phyloP scores from a whole-genome alignment of 1,140 invertebrate genomes.

The Metaphire vulgaris region DNA sequence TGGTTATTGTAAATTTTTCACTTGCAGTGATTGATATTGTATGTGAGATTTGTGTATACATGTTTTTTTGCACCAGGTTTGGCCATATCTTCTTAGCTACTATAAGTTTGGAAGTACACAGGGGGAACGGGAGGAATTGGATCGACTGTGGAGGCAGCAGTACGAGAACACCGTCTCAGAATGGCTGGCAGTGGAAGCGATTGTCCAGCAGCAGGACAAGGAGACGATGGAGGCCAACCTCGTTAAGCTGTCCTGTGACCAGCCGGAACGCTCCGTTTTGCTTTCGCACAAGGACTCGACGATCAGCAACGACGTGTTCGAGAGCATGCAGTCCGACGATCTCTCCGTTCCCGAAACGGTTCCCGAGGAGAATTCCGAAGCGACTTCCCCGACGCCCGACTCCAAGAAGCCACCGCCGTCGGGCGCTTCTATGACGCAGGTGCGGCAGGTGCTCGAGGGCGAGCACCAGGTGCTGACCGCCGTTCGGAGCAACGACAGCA shows the following conservation, averaged over 20 bases:
- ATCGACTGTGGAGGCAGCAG: constrained; percentile 61
- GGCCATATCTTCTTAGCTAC: constrained; percentile 83
- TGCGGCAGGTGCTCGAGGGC: background rate
- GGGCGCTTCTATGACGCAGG: background rate
- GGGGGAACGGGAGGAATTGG: constrained; percentile 63
- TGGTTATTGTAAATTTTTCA: too few relatives aligned
- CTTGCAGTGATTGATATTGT: too few relatives aligned
- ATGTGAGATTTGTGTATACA: too few relatives aligned
- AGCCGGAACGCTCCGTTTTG: constrained; percentile 34
- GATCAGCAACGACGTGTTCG: constrained; percentile 60
- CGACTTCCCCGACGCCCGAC: background rate
- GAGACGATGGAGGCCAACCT: constrained; percentile 53
- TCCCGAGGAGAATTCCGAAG: background rate
- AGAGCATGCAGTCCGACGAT: constrained; percentile 43
- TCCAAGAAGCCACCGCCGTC: background rate
- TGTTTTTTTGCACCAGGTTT: too few relatives aligned
- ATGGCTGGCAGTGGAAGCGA: constrained; percentile 87
- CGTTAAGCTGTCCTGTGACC: constrained; percentile 15
- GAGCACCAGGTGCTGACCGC: background rate
- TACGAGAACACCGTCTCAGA: constrained; percentile 87
- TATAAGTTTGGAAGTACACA: constrained; percentile 70
- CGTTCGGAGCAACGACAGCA: background rate
- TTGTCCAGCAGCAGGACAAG: constrained; percentile 76
- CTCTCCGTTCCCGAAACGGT: background rate
- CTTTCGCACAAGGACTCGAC: constrained; percentile 50